Conservation (phyloP, 2,113 vertebrate species). For the Lagopus leucura region DNA sequence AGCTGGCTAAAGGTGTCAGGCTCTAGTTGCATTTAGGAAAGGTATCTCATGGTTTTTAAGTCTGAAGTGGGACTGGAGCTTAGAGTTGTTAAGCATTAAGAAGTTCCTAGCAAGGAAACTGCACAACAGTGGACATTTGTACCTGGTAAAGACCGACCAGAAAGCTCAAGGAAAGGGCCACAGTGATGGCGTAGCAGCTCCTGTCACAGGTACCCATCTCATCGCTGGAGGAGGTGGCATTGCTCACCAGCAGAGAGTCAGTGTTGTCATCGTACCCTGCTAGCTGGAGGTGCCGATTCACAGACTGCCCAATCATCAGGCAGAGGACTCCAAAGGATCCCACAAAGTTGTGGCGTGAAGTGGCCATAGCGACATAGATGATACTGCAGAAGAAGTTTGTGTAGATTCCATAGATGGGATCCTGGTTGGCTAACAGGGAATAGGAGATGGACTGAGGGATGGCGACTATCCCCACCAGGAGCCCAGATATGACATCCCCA, state of each 20-base stretch:
- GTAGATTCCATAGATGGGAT: slow-evolving; percentile 73
- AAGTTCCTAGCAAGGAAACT: not conserved
- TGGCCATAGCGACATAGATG: slow-evolving; percentile 60
- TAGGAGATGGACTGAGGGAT: slow-evolving; percentile 76
- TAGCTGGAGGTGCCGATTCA: slow-evolving; percentile 65
- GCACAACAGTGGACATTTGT: fast-evolving
- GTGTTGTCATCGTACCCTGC: not conserved
- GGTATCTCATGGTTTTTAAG: not conserved
- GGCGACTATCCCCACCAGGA: slow-evolving; percentile 70
- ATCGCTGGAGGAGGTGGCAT: slow-evolving; percentile 12
- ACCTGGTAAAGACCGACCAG: slow-evolving; percentile 74
- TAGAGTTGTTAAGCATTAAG: not conserved
- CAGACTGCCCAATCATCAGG: slow-evolving; percentile 70
- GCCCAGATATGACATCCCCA: slow-evolving; percentile 66
- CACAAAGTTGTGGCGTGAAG: slow-evolving; percentile 61
- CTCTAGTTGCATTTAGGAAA: not conserved
- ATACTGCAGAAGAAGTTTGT: slow-evolving; percentile 76
- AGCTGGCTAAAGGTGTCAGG: not conserved
- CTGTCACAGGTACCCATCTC: slow-evolving; percentile 27
- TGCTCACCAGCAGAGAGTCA: not conserved
- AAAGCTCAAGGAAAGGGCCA: slow-evolving; percentile 71
- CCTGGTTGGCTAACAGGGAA: slow-evolving; percentile 70
- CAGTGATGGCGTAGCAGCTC: slow-evolving; percentile 72
- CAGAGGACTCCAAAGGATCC: slow-evolving; percentile 70
- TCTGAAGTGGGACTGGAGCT: not conserved